Base-by-base conservation (phyloP, 30 jellyfish, hydroid and myxozoan genomes). In the Calvadosia cruxmelitensis region DNA sequence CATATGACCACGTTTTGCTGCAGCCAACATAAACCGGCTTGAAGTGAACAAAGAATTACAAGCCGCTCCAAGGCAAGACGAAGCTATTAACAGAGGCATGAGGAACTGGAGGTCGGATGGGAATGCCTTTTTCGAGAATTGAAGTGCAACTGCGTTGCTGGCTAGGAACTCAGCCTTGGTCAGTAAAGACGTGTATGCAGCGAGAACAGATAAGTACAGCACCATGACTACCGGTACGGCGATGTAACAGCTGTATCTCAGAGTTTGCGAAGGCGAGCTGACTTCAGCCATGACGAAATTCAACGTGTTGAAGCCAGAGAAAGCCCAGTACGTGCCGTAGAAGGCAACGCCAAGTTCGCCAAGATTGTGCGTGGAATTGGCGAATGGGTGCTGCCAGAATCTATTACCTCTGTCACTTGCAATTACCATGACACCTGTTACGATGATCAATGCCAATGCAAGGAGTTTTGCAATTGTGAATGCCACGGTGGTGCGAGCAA, bases 1-100 rank as follows among this genome's bases (percentile, higher is more conserved):
- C 83, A 82, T 53, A 62, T 82, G 94, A 3, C 94, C 94, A 50
- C 73, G 87, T 2, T 85, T 75, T 28, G 78, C 90, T n/a, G 94
- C 94, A 5, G 94, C 83, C 0, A 82, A 76, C 16, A 81, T 66
- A 74, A 75, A 29, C 27, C 94, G 29, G 20, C 84, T 77, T 53
- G 87, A 82, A 2, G 94, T 68, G 64, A 82, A 82, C 13, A 82
- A 80, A 1, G 90, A 48, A 15, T 81, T 85, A 52, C 73, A 71
- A 13, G 84, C 78, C 0, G 94, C 83, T 34, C 94, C 94, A 49
- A 61, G 69, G 48, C 91, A 82, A 0, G 94, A 82, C 27, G 68
- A 63, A 1, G 84, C 94, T 5, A 75, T 85, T 0, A 82, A 66
- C 3, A 82, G 73, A 1, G 91, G 90, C 90, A 82, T 82, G 29